Conservation (phyloP, 2,797 vertebrate genomes). For the Crypturellus tataupa region DNA sequence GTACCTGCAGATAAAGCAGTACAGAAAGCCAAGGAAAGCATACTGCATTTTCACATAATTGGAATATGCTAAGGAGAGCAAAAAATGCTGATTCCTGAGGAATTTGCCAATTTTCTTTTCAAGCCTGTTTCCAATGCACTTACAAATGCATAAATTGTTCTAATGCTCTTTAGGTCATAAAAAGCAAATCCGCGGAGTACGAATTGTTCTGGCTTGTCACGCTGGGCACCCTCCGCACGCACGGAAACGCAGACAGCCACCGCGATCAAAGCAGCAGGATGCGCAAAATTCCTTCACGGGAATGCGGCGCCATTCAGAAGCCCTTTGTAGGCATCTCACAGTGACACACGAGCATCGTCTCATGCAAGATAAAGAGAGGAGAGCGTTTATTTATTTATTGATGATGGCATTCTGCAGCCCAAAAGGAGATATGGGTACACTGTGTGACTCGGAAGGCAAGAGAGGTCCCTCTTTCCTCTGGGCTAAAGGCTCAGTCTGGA, state of each 20-base stretch:
- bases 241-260: conserved; percentile 40
- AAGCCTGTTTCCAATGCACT: not conserved
- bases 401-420: conserved; percentile 1
- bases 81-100: not conserved
- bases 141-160: conserved; percentile 33
- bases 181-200: conserved; percentile 48
- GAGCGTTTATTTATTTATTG: not conserved
- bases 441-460: not conserved
- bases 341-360: conserved; percentile 9
- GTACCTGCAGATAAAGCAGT: not conserved
- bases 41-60: not conserved
- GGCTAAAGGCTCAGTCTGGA: conserved; percentile 2
- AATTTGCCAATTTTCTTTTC: conserved; percentile 19
- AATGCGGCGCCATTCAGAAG: conserved; percentile 8
- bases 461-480: not conserved
- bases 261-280: conserved; percentile 36
- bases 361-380: conserved; percentile 7
- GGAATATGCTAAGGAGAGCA: not conserved
- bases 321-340: conserved; percentile 20
- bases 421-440: not conserved
- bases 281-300: not conserved
- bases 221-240: conserved; percentile 38
- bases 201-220: conserved; percentile 44
- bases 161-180: conserved; percentile 15
- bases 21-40: conserved; percentile 19